Evolutionary conservation across 2,888 invertebrate genomes (phyloP), one percentile per base, ranked within the genome.

Genomic region (Zonitis immaculata): DNA sequence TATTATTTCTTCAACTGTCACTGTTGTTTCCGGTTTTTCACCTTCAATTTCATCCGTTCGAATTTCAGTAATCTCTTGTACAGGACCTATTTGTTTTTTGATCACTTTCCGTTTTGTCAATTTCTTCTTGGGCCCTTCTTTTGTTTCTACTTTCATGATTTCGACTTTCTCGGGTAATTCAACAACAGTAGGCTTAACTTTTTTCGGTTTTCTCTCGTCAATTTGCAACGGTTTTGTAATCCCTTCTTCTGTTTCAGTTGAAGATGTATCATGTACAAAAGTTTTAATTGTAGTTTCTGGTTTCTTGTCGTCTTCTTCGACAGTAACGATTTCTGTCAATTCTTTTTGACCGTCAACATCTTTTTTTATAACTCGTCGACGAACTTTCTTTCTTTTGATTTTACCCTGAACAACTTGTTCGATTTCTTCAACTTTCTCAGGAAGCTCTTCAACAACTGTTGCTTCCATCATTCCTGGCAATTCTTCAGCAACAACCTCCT

Each of bases 361-460:
- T 61, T 79, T 79, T 54, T 77, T 79, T 8, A 79, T 77, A 3
- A 75, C 68, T 47, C 77, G 75, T 5, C 77, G 79, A 55, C 73
- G 77, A 1, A 77, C 60, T 68, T 49, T 77, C 72, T 67, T 76
- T 67, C 53, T 76, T 56, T 57, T 52, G 30, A 51, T 61, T 54
- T 49, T 45, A 47, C 54, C 47, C 58, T 51, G 59, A 67, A 71
- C 42, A n/a, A 25, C 48, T 27, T 59, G 57, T 47, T 62, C 58
- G 14, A 60, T 44, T 47, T 77, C 73, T 64, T 76, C 74, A n/a
- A 52, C 57, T 58, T 62, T 57, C 54, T 61, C 68, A 0, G 77
- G 75, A 7, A 65, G 57, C 44, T 60, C 64, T 56, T 45, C 67
- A 63, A 65, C 57, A 35, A 56, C 53, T 11, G 46, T 50, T 20